Percentiles rank a stretch among this genome's conserved stretches.
Conservation (phyloP, 2,113 vertebrate species). For the Paratilapia polleni region DNA sequence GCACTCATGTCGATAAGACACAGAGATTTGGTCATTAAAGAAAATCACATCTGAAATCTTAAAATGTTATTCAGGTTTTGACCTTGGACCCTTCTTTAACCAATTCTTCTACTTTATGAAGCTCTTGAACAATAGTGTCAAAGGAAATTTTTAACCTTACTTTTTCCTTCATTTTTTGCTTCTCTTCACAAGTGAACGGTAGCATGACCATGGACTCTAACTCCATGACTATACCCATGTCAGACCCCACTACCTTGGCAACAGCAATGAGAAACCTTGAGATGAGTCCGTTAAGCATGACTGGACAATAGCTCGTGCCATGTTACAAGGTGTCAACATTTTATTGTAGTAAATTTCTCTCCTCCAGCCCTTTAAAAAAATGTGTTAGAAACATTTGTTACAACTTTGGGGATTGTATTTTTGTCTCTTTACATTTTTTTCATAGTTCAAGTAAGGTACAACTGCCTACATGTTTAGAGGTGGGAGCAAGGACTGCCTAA, state of each 20-base stretch:
- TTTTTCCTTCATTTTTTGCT: background rate
- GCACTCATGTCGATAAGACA: background rate
- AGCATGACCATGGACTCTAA: slow-evolving; percentile 82
- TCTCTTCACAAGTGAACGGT: slow-evolving; percentile 76
- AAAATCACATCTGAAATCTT: background rate
- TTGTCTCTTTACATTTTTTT: background rate
- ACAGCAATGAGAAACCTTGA: slow-evolving; percentile 89
- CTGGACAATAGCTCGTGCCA: slow-evolving; percentile 84
- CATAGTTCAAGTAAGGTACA: background rate
- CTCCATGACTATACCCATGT: slow-evolving; percentile 85
- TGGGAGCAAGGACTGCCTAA: background rate
- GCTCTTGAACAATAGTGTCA: background rate
- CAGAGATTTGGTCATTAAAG: background rate
- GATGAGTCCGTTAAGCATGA: slow-evolving; percentile 86
- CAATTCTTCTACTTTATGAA: background rate
- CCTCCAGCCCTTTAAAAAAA: background rate
- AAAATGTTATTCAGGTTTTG: slow-evolving; percentile 7
- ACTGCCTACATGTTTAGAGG: slow-evolving; percentile 17
- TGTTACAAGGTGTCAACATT: slow-evolving; percentile 60
- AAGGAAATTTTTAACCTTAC: background rate
- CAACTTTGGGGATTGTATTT: background rate
- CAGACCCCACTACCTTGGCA: slow-evolving; percentile 85
- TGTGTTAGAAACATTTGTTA: background rate
- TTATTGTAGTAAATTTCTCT: background rate
- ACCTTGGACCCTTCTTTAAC: background rate